A percentile compares a stretch with the other conserved stretches of the same genome.
Evolutionary conservation across 2,888 invertebrate species (phyloP).

Genomic region (Alitta virens): DNA sequence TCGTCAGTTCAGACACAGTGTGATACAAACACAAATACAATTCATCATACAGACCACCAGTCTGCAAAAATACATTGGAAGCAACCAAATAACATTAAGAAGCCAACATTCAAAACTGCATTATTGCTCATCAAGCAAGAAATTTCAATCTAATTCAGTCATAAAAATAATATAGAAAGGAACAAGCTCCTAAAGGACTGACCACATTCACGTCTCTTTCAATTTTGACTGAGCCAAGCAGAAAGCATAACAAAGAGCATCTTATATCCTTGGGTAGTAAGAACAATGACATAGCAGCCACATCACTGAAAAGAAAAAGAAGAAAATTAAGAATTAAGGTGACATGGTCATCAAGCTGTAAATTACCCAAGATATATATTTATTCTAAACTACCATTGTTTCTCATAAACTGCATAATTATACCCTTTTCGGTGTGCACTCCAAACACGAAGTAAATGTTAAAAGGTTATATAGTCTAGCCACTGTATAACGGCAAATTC

Average conservation of each 20-base stretch:
- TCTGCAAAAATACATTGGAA: conserved; percentile 30
- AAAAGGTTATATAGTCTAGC: no score
- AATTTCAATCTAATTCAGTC: background rate
- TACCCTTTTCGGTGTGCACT: no score
- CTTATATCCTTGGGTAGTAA: conserved; percentile 43
- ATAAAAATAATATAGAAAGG: no score
- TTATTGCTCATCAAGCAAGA: background rate
- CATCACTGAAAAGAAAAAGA: conserved; percentile 35
- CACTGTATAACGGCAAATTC: no score
- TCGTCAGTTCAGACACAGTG: conserved; percentile 43
- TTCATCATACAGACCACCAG: conserved; percentile 51
- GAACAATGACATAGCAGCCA: conserved; percentile 48
- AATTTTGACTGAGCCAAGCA: conserved; percentile 50
- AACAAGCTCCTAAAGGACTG: no score
- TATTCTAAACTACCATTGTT: no score
- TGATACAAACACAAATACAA: conserved; percentile 49
- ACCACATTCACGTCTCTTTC: conserved; percentile 51
- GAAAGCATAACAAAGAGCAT: conserved; percentile 41
- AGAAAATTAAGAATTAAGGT: background rate
- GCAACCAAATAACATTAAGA: no score
- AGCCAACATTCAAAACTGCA: no score
- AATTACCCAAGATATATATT: no score
- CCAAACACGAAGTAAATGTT: no score
- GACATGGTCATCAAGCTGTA: no score
- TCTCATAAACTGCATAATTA: no score